A percentile compares a stretch with the other conserved stretches of the same genome.
Evolutionary conservation across 1,140 invertebrate genomes (phyloP).

Genomic region (Cydia amplana): DNA sequence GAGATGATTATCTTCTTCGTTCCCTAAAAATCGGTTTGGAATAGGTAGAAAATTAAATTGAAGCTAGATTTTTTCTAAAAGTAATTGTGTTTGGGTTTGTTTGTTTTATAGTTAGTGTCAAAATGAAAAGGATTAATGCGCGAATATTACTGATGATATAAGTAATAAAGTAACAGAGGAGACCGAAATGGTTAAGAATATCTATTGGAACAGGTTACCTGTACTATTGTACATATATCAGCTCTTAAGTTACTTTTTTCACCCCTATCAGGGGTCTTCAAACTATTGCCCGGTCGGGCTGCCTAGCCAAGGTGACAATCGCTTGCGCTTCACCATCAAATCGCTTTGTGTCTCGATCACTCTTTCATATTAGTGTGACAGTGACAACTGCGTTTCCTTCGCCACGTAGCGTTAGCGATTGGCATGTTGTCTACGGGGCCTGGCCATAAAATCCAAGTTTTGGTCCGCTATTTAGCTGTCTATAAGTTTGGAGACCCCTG

Average conservation of each 20-base stretch:
- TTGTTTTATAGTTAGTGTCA: background rate
- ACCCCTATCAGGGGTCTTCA: background rate
- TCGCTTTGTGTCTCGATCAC: too few relatives aligned
- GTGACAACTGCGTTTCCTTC: too few relatives aligned
- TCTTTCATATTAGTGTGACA: too few relatives aligned
- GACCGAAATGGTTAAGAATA: background rate
- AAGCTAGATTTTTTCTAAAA: background rate
- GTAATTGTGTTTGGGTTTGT: background rate
- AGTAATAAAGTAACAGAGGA: background rate
- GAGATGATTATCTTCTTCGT: background rate
- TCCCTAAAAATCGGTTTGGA: too few relatives aligned
- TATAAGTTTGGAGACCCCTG: background rate
- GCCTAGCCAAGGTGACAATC: too few relatives aligned
- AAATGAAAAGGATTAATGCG: background rate
- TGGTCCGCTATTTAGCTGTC: background rate
- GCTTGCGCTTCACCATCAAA: too few relatives aligned
- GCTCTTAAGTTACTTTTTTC: background rate
- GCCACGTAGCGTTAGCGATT: too few relatives aligned
- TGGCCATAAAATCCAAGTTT: too few relatives aligned
- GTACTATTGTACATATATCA: too few relatives aligned
- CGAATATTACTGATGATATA: background rate
- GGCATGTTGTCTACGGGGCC: too few relatives aligned
- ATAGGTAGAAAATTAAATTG: too few relatives aligned
- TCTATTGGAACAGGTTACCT: too few relatives aligned
- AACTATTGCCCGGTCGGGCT: background rate